Base-by-base conservation (phyloP, 2,888 invertebrate species). In the Corbicula japonica region DNA sequence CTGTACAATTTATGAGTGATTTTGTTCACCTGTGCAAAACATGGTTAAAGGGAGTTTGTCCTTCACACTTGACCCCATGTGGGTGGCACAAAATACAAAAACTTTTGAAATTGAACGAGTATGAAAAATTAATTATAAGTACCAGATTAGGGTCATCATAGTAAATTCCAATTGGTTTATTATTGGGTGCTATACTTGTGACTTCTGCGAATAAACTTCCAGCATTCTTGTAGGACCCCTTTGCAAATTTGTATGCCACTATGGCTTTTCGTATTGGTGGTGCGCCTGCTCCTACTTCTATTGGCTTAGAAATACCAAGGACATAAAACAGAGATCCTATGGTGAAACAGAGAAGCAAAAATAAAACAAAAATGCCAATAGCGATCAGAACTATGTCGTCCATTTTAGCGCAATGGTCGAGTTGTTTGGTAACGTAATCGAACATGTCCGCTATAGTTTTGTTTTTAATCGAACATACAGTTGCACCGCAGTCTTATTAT, bases 91-190 rank as follows among this genome's bases (percentile, higher is more conserved):
- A n/a, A n/a, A n/a, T n/a, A n/a, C n/a, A n/a, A n/a, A n/a, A n/a
- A n/a, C n/a, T n/a, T n/a, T n/a, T n/a, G n/a, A n/a, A n/a, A n/a
- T n/a, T n/a, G n/a, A n/a, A n/a, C n/a, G n/a, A n/a, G n/a, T n/a
- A n/a, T n/a, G n/a, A n/a, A n/a, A n/a, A n/a, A n/a, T n/a, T n/a
- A n/a, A n/a, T n/a, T n/a, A 18, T 54, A 30, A 28, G 1, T 86
- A 94, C 94, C 92, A 90, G 88, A 60, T 92, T 87, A 0, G 94
- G 94, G 80, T 94, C 92, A 79, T 94, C 94, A 80, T 94, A 94
- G 84, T 94, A 94, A 6, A 94, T 89, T 3, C 94, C 94, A 60
- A 94, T 83, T 23, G 89, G 88, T 73, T 89, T 91, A 63, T 90
- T 83, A 44, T 90, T 83, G 1, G 94, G 94, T 2, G 91, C 91